Base-by-base conservation (phyloP, 2,888 invertebrate species). In the Syrista parreyssii region DNA sequence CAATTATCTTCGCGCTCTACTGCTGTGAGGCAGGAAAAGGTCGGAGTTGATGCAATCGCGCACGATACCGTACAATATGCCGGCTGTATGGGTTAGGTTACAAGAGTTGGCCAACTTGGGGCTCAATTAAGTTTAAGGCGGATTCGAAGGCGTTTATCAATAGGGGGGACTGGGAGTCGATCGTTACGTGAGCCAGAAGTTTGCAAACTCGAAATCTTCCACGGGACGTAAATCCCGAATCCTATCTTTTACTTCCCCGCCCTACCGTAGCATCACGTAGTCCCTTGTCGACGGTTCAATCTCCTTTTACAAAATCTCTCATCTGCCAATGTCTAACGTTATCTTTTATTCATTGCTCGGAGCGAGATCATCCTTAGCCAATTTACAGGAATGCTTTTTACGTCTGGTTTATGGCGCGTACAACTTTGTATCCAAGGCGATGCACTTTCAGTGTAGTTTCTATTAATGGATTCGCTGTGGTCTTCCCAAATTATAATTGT, bases 81-180 rank as follows among this genome's bases (percentile, higher is more conserved):
- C 75, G 68, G 34, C 79, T 69, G 77, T 75, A 71, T 73, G 80
- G 80, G 75, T 76, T 77, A 79, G 75, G 69, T 68, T 74, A 55
- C 55, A 55, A 73, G 71, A 79, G 69, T 80, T 80, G 80, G 80
- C 80, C 80, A 80, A 80, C 79, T 75, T 71, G 35, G 34, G 77
- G 75, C 79, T 79, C 79, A 79, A 80, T 80, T 80, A 80, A 80
- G 77, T 80, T 80, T 80, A 79, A 79, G 77, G 76, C 75, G 73
- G 68, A 4, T 76, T 73, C 55, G 15, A 34, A 74, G 35, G 68
- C 73, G 79, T 75, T 68, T 77, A 77, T 77, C 68, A 74, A 68
- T 31, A 74, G 68, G 55, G 12, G 23, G 23, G 55, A 1, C 55
- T n/a, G 55, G 23, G 9, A 55, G 23, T 55, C 55, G 55, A 55